Evolutionary conservation across 2,797 vertebrate genomes (phyloP), one percentile per base, ranked within the genome.

Genomic region (Sebastes glaucus): DNA sequence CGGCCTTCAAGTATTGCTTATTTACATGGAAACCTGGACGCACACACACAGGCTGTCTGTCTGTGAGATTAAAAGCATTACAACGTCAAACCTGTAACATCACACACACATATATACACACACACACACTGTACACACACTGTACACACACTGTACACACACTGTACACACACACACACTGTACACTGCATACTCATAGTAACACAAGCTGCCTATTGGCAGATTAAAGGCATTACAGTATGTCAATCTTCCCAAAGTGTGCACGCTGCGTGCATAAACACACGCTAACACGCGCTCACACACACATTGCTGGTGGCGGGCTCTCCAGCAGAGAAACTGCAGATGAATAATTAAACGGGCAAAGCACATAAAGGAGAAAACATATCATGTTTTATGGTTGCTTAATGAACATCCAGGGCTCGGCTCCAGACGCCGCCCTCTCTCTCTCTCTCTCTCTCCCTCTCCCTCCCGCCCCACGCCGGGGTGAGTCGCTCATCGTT

Each of bases 291-390:
- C 25, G 1, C 22, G 11, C 57, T 42, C 27, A 60, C 60, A 69
- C 62, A 69, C 81, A 55, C 69, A 33, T 3, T 3, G 82, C 38
- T 10, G 0, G 60, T 77, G 78, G 71, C 56, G n/a, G 46, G 57
- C 65, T 75, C 32, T 53, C 28, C 32, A 3, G 35, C 52, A 60
- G 77, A 69, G 65, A 73, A 65, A 27, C 60, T 28, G 78, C 70
- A 6, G 72, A 87, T 93, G 69, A 94, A 94, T 90, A 89, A 93
- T 92, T 91, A 87, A 92, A 89, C 1, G 60, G 67, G 71, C 33
- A 80, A 74, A 87, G 81, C 79, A 81, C 81, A 89, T 87, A 78
- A 85, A 89, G 85, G 55, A 87, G 74, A 83, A 88, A 88, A 90
- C 87, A 86, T 76, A 88, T 87, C 82, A 72, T 84, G 77, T 86